A percentile compares a stretch with the other conserved stretches of the same genome.
These are phyloP conservation scores for Mastigias papua DNA, from an alignment of 30 jellyfish, hydroid and myxozoan genomes.

Conservation along the genomic window DNA sequence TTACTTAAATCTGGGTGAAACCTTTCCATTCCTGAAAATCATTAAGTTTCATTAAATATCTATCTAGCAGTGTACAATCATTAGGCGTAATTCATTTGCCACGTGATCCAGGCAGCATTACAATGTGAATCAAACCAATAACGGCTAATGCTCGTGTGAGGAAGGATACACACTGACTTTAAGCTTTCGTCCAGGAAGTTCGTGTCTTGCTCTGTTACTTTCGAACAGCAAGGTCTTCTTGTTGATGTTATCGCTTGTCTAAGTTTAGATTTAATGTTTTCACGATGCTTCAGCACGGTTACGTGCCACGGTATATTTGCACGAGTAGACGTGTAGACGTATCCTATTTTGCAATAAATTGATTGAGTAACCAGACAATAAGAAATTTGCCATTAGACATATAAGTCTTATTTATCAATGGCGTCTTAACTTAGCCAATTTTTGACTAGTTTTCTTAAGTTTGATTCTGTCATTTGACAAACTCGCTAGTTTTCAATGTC, in stretches of 20 bases:
- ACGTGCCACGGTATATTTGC: neutral
- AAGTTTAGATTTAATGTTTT: neutral
- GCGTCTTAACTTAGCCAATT: too few species aligned
- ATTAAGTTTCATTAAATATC: neutral
- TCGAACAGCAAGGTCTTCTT: neutral
- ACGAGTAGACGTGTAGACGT: neutral
- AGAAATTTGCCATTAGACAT: too few species aligned
- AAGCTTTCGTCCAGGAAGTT: conserved; percentile 5
- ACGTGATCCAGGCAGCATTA: neutral
- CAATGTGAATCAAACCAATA: neutral
- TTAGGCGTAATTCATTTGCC: neutral
- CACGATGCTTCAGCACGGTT: neutral
- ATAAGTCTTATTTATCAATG: too few species aligned
- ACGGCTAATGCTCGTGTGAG: neutral
- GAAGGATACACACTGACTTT: neutral
- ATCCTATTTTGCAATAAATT: neutral
- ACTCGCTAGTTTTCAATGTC: too few species aligned
- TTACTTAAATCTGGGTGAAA: too few species aligned
- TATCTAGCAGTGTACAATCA: neutral
- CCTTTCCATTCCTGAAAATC: neutral
- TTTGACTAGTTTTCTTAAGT: too few species aligned
- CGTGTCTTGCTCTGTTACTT: conserved; percentile 17
- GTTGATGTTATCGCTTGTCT: neutral
- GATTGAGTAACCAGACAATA: neutral
- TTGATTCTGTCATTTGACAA: too few species aligned